phyloP scores from a whole-genome alignment of 30 jellyfish, hydroid and myxozoan genomes.

The Rhopilema esculentum region DNA sequence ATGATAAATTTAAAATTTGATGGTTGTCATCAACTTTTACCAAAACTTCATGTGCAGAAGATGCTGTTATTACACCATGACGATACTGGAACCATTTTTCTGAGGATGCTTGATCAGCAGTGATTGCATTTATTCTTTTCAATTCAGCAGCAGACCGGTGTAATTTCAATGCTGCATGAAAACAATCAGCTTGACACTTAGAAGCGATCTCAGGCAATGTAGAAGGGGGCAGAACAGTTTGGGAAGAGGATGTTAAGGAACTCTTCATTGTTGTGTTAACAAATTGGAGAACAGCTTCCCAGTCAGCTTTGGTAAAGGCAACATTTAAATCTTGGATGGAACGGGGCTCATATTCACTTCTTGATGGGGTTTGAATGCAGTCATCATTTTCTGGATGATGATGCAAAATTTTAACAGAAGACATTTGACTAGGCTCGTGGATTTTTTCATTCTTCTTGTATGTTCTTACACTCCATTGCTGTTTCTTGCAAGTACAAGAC shows the following conservation, averaged over 20 bases:
- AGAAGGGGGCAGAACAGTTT: conserved; percentile 32
- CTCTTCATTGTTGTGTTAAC: conserved; percentile 42
- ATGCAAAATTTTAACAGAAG: conserved; percentile 10
- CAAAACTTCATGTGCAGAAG: conserved; percentile 34
- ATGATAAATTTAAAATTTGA: conserved; percentile 12
- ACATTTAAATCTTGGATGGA: conserved; percentile 41
- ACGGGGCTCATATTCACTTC: conserved; percentile 58
- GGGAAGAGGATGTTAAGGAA: conserved; percentile 44
- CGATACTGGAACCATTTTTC: conserved; percentile 27
- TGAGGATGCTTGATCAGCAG: conserved; percentile 36
- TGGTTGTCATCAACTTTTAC: conserved; percentile 28
- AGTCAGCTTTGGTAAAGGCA: conserved; percentile 37
- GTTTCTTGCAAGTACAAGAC: conserved; percentile 40
- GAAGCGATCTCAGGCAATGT: conserved; percentile 33
- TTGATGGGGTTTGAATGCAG: conserved; percentile 33
- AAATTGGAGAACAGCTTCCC: conserved; percentile 47
- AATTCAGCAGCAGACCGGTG: conserved; percentile 30
- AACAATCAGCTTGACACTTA: conserved; percentile 28
- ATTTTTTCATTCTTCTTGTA: conserved; percentile 8
- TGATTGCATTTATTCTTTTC: conserved; percentile 19
- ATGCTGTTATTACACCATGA: conserved; percentile 27
- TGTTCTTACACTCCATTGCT: conserved; percentile 39
- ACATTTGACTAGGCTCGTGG: conserved; percentile 19
- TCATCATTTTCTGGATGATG: conserved; percentile 32
- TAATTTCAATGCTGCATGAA: conserved; percentile 19